A percentile compares a stretch with the other conserved stretches of the same genome.
These are phyloP conservation scores for Penaeus indicus DNA, from an alignment of 1,140 invertebrate genomes.

Conservation along the genomic window DNA sequence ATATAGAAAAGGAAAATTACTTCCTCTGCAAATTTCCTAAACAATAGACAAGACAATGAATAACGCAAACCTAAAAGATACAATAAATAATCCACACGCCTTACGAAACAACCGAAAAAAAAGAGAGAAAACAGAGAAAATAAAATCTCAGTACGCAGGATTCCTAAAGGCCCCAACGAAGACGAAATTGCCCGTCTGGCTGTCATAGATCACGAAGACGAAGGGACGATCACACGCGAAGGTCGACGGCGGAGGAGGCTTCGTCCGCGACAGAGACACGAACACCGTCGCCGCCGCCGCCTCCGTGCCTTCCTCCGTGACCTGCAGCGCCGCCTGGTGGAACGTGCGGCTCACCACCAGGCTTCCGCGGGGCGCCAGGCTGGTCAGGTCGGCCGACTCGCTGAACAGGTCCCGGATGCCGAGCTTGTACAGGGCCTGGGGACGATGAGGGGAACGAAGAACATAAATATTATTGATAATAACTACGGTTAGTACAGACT, in stretches of 20 bases:
- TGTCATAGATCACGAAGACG: constrained; percentile 85
- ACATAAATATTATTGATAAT: background rate
- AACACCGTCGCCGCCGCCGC: constrained; percentile 70
- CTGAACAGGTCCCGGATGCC: constrained; percentile 17
- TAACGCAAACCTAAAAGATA: too few relatives aligned
- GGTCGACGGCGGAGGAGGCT: constrained; percentile 71
- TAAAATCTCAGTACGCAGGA: constrained; percentile 65
- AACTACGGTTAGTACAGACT: background rate
- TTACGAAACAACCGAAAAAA: too few relatives aligned
- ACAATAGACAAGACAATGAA: too few relatives aligned
- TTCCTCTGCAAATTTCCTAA: too few relatives aligned
- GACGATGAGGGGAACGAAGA: background rate
- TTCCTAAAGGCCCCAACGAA: constrained; percentile 82
- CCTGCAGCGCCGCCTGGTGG: constrained; percentile 85
- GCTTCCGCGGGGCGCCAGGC: background rate
- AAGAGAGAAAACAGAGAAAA: too few relatives aligned
- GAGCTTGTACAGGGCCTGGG: background rate
- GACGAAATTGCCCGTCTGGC: constrained; percentile 76
- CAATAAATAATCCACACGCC: too few relatives aligned
- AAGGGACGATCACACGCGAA: constrained; percentile 91
- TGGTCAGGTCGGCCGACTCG: background rate
- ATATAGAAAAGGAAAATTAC: too few relatives aligned
- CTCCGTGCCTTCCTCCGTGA: constrained; percentile 84
- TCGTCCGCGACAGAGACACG: constrained; percentile 73
- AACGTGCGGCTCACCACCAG: constrained; percentile 74